Evolutionary conservation across 2,113 vertebrate species (phyloP), one percentile per base, ranked within the genome.

Genomic region (Neomonachus schauinslandi): DNA sequence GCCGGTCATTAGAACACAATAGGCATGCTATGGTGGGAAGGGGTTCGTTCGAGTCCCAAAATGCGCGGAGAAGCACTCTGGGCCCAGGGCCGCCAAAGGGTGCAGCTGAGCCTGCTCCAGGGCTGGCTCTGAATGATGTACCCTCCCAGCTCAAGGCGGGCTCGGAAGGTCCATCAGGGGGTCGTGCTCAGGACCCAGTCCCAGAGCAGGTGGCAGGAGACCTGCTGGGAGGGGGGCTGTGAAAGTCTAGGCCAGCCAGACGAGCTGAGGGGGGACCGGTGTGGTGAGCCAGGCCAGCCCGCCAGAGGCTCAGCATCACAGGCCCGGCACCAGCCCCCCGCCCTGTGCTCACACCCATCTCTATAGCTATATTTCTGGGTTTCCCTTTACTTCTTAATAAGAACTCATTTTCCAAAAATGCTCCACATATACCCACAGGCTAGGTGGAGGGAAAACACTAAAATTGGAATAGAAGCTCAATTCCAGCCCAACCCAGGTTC

Each of bases 381-480:
- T 59, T 69, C 42, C 79, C 59, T 65, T 74, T 63, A 36, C 28
- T 77, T 88, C 76, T 55, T 80, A 84, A 36, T 59, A 79, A 83
- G 49, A 93, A 39, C 31, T 88, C 15, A 18, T 72, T 87, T 88
- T 53, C 89, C 65, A 84, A 82, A 86, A 82, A 26, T 31, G 51
- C 39, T 63, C 89, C 57, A 59, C 18, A 71, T 16, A 31, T 14
- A 55, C 74, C 91, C 28, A 74, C 74, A 49, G 33, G 51, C 11
- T 87, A 61, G 53, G 4, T 2, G 19, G n/a, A 12, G 19, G 14
- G 1, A 0, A 19, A n/a, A 39, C 53, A 89, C 39, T 13, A 33
- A 90, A 90, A 91, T 53, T 61, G n/a, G 51, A 63, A 61, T 36
- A 15, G 46, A 59, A 53, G 57, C 55, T 92, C 90, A 42, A 21